Conservation (phyloP, 2,888 invertebrate genomes). For the Nomada flava region DNA sequence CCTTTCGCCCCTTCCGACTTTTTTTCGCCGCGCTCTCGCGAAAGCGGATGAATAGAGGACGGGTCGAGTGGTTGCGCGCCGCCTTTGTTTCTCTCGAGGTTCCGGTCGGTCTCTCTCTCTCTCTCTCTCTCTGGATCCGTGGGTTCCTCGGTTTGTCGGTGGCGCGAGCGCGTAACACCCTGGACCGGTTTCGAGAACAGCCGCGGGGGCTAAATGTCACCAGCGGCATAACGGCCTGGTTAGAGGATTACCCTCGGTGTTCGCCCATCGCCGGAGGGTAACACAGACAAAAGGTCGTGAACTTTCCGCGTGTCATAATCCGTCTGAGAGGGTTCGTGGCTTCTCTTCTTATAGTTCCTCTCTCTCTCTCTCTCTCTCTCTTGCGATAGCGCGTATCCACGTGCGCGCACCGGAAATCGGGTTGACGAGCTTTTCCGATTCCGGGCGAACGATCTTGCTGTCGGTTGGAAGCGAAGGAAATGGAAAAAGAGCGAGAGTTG, state of each 20-base stretch:
- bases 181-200: constrained; percentile 75
- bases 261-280: constrained; percentile 67
- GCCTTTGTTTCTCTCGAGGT: constrained; percentile 16
- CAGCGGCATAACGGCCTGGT: constrained; percentile 76
- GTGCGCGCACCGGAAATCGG: background rate
- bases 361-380: no score
- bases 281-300: constrained; percentile 81
- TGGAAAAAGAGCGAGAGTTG: constrained; percentile 22
- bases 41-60: constrained; percentile 26
- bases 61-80: constrained; percentile 20
- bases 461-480: background rate
- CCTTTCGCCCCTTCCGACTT: no score
- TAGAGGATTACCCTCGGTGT: constrained; percentile 71
- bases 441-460: no score
- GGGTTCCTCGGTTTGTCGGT: constrained; percentile 18
- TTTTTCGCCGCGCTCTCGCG: constrained; percentile 20
- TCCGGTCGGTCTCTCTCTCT: constrained; percentile 20
- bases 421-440: no score
- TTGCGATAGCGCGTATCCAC: background rate
- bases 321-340: constrained; percentile 76
- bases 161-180: constrained; percentile 52
- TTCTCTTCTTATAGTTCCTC: constrained; percentile 25
- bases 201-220: constrained; percentile 82
- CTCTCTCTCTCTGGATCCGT: constrained; percentile 16
- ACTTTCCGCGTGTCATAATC: constrained; percentile 82